phyloP scores from a whole-genome alignment of 2,888 invertebrate species.

The Mechanitis mazaeus region DNA sequence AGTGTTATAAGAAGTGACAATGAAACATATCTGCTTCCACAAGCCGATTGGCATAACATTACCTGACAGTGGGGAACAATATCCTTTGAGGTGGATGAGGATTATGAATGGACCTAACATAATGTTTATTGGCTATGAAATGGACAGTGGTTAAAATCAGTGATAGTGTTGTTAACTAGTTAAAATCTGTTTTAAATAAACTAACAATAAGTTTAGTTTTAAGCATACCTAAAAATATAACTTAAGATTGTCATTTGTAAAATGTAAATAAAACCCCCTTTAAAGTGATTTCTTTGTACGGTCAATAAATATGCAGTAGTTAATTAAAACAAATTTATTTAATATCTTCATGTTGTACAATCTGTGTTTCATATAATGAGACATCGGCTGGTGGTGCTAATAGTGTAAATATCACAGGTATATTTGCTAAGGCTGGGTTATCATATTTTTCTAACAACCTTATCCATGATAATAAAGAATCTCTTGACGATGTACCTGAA shows the following conservation, averaged over 20 bases:
- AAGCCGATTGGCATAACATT: conserved; percentile 84
- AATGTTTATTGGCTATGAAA: background rate
- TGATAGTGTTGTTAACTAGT: too few species aligned
- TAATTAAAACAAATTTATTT: conserved; percentile 5
- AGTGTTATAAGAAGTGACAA: conserved; percentile 88
- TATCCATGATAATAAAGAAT: conserved; percentile 95
- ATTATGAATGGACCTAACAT: conserved; percentile 69
- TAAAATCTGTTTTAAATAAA: too few species aligned
- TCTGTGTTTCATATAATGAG: conserved; percentile 53
- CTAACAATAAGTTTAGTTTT: conserved; percentile 1
- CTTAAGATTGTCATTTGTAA: conserved; percentile 12
- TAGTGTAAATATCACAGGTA: conserved; percentile 91
- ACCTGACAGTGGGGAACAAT: conserved; percentile 75
- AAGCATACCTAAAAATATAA: conserved; percentile 8
- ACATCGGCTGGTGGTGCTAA: conserved; percentile 77
- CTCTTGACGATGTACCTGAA: conserved; percentile 89
- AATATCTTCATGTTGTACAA: conserved; percentile 38
- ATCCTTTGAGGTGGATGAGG: conserved; percentile 66
- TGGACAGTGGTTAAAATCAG: background rate
- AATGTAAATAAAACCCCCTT: conserved; percentile 25
- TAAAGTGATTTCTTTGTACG: conserved; percentile 11
- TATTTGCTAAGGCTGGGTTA: conserved; percentile 82
- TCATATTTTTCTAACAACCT: conserved; percentile 84
- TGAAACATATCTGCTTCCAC: conserved; percentile 87
- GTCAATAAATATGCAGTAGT: conserved; percentile 18